These are phyloP conservation scores for Pangasianodon hypophthalmus DNA, from an alignment of 2,113 vertebrate genomes.

Conservation along the genomic window DNA sequence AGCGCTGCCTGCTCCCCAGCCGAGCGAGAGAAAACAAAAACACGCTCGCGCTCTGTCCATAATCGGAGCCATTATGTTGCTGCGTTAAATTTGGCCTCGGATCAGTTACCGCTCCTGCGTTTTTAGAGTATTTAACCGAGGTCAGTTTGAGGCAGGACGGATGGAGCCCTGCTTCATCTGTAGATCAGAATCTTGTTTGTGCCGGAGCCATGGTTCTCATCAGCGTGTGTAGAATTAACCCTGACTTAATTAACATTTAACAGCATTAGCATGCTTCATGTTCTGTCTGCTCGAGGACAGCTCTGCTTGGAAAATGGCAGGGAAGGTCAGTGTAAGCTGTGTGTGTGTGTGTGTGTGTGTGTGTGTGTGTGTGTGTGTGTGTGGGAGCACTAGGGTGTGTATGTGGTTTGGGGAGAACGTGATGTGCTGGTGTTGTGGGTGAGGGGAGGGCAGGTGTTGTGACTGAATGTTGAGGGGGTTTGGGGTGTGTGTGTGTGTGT, in stretches of 20 bases:
- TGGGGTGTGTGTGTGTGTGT: constrained; percentile 36
- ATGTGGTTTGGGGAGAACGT: constrained; percentile 54
- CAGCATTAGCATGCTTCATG: constrained; percentile 28
- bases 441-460: constrained; percentile 72
- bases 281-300: neutral
- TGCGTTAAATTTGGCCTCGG: neutral
- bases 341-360: constrained; percentile 29
- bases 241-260: constrained; percentile 34
- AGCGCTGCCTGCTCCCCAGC: too few species aligned
- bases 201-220: constrained; percentile 7
- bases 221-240: constrained; percentile 10
- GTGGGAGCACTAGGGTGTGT: constrained; percentile 37
- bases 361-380: constrained; percentile 8
- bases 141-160: neutral
- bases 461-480: constrained; percentile 51
- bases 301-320: constrained; percentile 16
- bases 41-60: neutral
- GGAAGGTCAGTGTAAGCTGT: constrained; percentile 27
- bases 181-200: constrained; percentile 7
- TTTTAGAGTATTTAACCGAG: neutral
- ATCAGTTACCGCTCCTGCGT: neutral
- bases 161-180: neutral
- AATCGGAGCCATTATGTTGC: neutral
- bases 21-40: neutral
- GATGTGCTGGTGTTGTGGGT: constrained; percentile 60